phyloP scores from a whole-genome alignment of 2,113 vertebrate genomes.

The Phylloscopus whistleri region DNA sequence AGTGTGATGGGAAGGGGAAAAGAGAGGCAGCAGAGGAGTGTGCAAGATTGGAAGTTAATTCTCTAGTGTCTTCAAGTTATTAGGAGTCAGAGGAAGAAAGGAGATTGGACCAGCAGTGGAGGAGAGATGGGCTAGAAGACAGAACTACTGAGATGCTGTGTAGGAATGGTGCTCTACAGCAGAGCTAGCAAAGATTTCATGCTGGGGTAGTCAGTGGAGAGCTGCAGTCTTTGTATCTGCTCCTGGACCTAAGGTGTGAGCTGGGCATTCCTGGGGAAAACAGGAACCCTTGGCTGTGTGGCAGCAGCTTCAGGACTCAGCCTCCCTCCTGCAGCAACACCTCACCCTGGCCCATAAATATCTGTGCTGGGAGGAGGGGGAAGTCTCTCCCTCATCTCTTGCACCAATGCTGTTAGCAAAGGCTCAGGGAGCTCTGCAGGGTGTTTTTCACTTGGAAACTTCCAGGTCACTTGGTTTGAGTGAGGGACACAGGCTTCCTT shows the following conservation, averaged over 20 bases:
- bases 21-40: not conserved
- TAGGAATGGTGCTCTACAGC: not conserved
- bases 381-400: not conserved
- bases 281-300: not conserved
- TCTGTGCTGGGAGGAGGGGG: not conserved
- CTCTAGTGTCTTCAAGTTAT: not conserved
- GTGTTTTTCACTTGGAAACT: not conserved
- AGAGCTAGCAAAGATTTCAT: not conserved
- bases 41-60: not conserved
- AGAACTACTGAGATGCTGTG: not conserved
- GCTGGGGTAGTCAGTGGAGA: rapidly evolving
- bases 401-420: not conserved
- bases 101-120: not conserved
- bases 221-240: not conserved
- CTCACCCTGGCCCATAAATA: not conserved
- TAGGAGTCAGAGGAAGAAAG: not conserved
- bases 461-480: not conserved
- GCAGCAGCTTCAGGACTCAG: not conserved
- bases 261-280: not conserved
- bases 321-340: not conserved
- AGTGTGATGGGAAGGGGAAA: no score
- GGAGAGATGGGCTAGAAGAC: not conserved
- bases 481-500: not conserved
- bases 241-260: not conserved
- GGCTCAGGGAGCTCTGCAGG: not conserved